Base-by-base conservation (phyloP, 2,888 invertebrate species). In the Apeira syringaria region DNA sequence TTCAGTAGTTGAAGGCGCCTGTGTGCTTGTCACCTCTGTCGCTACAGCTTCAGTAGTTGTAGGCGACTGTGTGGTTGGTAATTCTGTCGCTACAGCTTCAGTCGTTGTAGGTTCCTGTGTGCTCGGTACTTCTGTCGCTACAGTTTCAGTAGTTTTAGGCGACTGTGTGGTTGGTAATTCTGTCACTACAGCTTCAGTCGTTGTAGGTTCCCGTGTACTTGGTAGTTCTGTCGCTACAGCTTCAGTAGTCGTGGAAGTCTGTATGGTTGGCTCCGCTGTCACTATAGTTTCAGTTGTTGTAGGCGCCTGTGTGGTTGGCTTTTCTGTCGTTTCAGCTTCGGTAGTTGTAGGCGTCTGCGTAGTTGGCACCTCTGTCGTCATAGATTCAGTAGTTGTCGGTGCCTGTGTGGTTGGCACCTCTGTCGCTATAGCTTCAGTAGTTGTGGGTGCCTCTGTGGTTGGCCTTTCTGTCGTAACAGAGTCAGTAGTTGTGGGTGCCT, bases 61-160 rank as follows among this genome's bases (percentile, higher is more conserved):
- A 20, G 36, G 24, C 1, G 5, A 6, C 8, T 20, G 12, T 4
- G 38, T 34, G 1, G 46, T 46, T 1, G 26, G 38, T 3, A 30
- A 27, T 13, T 30, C 44, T 7, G 36, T 48, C 22, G 48, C 54
- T 5, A 35, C 8, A 24, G 9, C 4, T 24, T 24, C 8, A 2
- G 24, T 24, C 3, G 24, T 9, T 9, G 11, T 24, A 2, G 24
- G 24, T 9, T 2, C 24, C 2, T 9, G 8, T 1, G 24, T 24
- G 1, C 15, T 29, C 1, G 11, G 10, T 0, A 5, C 25, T 1
- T 28, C 38, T 7, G 7, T 20, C 7, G 25, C 13, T 1, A 13
- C 9, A 13, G 12, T 7, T 7, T 3, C 11, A 3, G 20, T 5
- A 5, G 50, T 48, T 0, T 42, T 40, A 0, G 36, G 7, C 0